Percentiles rank a stretch among this genome's conserved stretches.
These are phyloP conservation scores for Zootoca vivipara DNA, from an alignment of 2,113 vertebrate species.

Conservation along the genomic window DNA sequence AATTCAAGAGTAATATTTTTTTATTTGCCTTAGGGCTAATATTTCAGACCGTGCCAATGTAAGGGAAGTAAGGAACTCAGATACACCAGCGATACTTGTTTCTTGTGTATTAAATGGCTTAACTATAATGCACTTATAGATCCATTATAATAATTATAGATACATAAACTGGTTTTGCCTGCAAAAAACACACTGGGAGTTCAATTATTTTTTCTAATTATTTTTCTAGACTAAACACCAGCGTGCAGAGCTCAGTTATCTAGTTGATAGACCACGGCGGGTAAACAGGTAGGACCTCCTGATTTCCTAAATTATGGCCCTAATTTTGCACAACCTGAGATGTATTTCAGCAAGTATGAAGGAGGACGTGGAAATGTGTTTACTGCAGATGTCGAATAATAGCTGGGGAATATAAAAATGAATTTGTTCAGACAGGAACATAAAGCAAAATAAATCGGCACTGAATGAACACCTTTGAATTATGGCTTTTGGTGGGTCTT, in stretches of 20 bases:
- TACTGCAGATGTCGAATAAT: constrained; percentile 1
- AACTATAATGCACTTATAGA: constrained; percentile 30
- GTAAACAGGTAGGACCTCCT: constrained; percentile 91
- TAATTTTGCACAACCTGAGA: background rate
- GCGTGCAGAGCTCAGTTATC: constrained; percentile 96
- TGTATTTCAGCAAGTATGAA: constrained; percentile 33
- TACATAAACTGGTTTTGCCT: background rate
- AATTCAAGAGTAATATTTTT: constrained; percentile 20
- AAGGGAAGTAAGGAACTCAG: background rate
- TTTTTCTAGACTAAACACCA: constrained; percentile 95
- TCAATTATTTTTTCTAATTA: constrained; percentile 64
- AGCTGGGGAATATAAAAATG: constrained; percentile 12
- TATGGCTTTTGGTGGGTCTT: background rate
- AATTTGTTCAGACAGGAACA: background rate
- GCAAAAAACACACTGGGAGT: constrained; percentile 36
- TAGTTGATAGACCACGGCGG: constrained; percentile 95
- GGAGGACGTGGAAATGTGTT: constrained; percentile 30
- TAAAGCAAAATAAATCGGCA: background rate
- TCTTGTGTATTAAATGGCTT: constrained; percentile 41
- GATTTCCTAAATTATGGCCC: constrained; percentile 27
- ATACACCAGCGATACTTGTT: background rate
- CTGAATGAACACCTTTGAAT: constrained; percentile 1
- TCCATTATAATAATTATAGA: constrained; percentile 32
- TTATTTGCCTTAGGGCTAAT: background rate
- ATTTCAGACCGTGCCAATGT: too few relatives aligned